phyloP scores from a whole-genome alignment of 1,140 invertebrate species.

The Drosophila tsacasi region DNA sequence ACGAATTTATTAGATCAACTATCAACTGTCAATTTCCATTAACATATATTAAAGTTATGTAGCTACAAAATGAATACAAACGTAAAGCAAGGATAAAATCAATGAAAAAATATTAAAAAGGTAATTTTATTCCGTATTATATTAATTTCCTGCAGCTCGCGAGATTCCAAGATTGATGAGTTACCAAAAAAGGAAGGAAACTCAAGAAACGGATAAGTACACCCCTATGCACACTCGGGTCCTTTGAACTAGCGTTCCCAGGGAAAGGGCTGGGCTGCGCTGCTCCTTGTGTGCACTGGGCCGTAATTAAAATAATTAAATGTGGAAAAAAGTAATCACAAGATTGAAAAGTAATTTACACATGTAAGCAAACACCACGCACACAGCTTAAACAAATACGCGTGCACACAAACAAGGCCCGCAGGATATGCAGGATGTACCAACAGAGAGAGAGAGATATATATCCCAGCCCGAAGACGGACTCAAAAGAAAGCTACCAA shows the following conservation, averaged over 20 bases:
- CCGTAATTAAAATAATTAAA: slow-evolving; percentile 83
- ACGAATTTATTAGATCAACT: too few relatives aligned
- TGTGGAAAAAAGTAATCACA: slow-evolving; percentile 82
- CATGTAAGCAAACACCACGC: slow-evolving; percentile 78
- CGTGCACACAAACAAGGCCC: slow-evolving; percentile 73
- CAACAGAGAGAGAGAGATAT: not conserved
- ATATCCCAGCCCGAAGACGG: slow-evolving; percentile 27
- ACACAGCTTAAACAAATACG: slow-evolving; percentile 64
- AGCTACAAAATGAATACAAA: not conserved
- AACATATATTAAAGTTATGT: too few relatives aligned
- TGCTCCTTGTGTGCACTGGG: slow-evolving; percentile 47
- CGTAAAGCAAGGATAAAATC: too few relatives aligned
- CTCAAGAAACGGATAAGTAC: not conserved
- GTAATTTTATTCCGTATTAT: not conserved
- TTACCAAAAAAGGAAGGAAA: not conserved
- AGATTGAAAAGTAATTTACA: slow-evolving; percentile 84
- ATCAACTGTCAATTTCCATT: too few relatives aligned
- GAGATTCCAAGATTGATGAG: not conserved
- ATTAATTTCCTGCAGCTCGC: not conserved
- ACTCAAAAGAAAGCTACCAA: slow-evolving; percentile 57
- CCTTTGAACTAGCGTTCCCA: slow-evolving; percentile 23
- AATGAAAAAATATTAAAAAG: not conserved
- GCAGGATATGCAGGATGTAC: slow-evolving; percentile 62
- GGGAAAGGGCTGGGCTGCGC: not conserved
- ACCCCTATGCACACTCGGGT: slow-evolving; percentile 13